Evolutionary conservation across 2,797 vertebrate genomes (phyloP).

Genomic region (Microcaecilia unicolor): DNA sequence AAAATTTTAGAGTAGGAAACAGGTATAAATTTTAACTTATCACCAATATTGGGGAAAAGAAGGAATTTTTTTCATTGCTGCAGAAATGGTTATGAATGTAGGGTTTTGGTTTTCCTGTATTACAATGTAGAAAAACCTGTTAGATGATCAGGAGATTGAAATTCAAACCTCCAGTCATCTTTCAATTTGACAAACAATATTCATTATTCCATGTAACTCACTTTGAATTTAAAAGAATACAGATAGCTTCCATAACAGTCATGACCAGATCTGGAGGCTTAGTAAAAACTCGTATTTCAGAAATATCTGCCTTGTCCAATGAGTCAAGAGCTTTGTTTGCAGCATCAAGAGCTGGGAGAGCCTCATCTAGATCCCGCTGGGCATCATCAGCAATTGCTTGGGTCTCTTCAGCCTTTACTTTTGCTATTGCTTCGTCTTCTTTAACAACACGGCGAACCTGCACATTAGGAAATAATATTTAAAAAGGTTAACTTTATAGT

Average conservation of each 20-base stretch:
- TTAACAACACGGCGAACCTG: constrained; percentile 65
- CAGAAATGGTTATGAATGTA: too few species aligned
- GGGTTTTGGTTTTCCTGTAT: too few species aligned
- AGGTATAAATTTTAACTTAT: too few species aligned
- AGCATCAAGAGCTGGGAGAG: constrained; percentile 61
- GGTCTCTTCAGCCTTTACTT: constrained; percentile 71
- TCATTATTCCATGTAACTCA: too few species aligned
- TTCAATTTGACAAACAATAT: too few species aligned
- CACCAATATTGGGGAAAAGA: too few species aligned
- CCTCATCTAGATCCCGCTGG: constrained; percentile 71
- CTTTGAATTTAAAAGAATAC: constrained; percentile 71
- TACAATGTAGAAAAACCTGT: too few species aligned
- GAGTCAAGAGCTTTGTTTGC: constrained; percentile 69
- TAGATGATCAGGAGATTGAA: too few species aligned
- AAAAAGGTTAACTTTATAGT: too few species aligned
- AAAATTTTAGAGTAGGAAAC: too few species aligned
- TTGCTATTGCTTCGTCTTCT: constrained; percentile 68
- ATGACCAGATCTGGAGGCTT: constrained; percentile 75
- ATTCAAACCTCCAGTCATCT: too few species aligned
- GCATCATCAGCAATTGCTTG: constrained; percentile 73
- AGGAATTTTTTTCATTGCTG: too few species aligned
- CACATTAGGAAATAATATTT: background rate
- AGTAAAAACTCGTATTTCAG: constrained; percentile 76
- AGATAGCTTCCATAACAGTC: constrained; percentile 78
- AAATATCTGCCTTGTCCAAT: constrained; percentile 75